Percentiles rank a stretch among this genome's conserved stretches.
Conservation (phyloP, 2,888 invertebrate genomes). For the Trichopria drosophilae region DNA sequence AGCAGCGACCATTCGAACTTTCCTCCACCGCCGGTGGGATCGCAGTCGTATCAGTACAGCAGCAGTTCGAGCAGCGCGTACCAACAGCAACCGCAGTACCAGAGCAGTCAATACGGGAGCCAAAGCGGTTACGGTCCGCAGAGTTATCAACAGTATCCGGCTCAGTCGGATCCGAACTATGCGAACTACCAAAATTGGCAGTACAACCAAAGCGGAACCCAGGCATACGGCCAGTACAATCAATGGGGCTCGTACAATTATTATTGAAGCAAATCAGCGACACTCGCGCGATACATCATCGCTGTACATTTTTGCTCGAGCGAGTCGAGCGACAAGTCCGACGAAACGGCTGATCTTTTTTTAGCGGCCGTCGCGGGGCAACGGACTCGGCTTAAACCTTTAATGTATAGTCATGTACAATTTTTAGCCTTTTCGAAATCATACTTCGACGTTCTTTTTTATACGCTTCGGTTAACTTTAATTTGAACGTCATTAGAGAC, state of each 20-base stretch:
- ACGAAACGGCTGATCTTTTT: too few species aligned
- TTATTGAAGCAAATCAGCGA: constrained; percentile 43
- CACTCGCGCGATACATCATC: constrained; percentile 29
- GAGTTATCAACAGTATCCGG: constrained; percentile 56
- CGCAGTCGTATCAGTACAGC: constrained; percentile 56
- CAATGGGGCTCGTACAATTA: constrained; percentile 58
- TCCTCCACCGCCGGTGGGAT: constrained; percentile 52
- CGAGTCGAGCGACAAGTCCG: too few species aligned
- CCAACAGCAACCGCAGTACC: constrained; percentile 55
- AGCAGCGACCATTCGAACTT: constrained; percentile 48
- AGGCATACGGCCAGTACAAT: constrained; percentile 57
- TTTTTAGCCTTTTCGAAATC: too few species aligned
- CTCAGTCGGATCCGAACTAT: constrained; percentile 56
- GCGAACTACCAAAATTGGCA: constrained; percentile 58
- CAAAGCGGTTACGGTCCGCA: constrained; percentile 62
- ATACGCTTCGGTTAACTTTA: too few species aligned
- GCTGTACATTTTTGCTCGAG: too few species aligned
- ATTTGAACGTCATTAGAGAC: too few species aligned
- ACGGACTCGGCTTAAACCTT: too few species aligned
- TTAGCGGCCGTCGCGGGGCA: constrained; percentile 3
- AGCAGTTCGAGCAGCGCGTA: constrained; percentile 57
- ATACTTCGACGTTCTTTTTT: too few species aligned
- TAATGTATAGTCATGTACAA: too few species aligned
- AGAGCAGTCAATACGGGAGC: constrained; percentile 61
- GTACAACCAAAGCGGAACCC: constrained; percentile 55